phyloP scores from a whole-genome alignment of 2,113 vertebrate species.

The Trogon melanurus region DNA sequence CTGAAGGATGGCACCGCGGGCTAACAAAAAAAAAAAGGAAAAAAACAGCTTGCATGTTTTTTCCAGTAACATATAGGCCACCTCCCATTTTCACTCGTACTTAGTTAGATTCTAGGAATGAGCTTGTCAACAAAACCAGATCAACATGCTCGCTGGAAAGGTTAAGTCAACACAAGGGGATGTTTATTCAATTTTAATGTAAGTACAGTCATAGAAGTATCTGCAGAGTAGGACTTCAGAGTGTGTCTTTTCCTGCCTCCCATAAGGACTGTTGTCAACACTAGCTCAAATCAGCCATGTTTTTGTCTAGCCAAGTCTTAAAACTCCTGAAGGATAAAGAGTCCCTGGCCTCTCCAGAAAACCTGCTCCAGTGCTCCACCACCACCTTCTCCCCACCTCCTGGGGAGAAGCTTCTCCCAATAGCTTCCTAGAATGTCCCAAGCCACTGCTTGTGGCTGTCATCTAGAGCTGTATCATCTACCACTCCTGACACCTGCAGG shows the following conservation, averaged over 20 bases:
- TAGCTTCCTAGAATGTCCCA: background rate
- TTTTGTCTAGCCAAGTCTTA: background rate
- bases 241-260: background rate
- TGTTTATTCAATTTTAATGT: conserved; percentile 30
- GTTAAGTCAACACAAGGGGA: conserved; percentile 51
- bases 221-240: background rate
- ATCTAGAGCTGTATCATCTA: background rate
- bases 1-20: background rate
- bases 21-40: background rate
- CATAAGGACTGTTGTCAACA: background rate
- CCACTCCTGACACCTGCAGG: background rate
- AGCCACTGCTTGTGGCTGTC: background rate
- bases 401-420: background rate
- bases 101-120: conserved; percentile 32
- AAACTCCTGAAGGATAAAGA: background rate
- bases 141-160: background rate
- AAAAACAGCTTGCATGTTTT: background rate
- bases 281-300: background rate
- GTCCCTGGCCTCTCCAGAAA: background rate
- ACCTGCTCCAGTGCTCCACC: background rate
- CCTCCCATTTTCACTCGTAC: background rate
- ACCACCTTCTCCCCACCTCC: background rate
- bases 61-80: background rate
- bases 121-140: conserved; percentile 24
- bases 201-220: background rate